These are phyloP conservation scores for Ictalurus punctatus DNA, from an alignment of 2,113 vertebrate species.

Conservation along the genomic window DNA sequence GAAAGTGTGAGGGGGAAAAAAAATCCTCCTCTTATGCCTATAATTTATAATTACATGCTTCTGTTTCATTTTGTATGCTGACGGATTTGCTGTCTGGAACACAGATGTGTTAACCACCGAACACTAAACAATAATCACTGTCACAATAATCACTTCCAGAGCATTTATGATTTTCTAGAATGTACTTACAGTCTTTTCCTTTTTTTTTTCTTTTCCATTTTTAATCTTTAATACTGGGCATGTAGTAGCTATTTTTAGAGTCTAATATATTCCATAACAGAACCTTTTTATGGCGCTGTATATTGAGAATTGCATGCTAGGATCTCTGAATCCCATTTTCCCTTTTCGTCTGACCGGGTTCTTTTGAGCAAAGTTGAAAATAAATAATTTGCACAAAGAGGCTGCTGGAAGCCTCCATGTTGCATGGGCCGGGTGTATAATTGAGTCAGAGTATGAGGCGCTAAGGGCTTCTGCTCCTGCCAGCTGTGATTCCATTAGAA, in stretches of 20 bases:
- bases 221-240: background rate
- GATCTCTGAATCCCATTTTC: slow-evolving; percentile 23
- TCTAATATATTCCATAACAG: slow-evolving; percentile 17
- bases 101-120: background rate
- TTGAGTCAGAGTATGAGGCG: slow-evolving; percentile 35
- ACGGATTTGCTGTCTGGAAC: background rate
- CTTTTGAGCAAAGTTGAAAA: slow-evolving; percentile 27
- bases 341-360: slow-evolving; percentile 31
- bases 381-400: slow-evolving; percentile 44
- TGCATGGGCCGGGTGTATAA: slow-evolving; percentile 38
- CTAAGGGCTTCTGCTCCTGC: slow-evolving; percentile 33
- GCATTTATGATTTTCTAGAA: background rate
- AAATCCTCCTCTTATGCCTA: background rate
- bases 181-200: background rate
- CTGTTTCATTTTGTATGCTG: background rate
- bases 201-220: background rate
- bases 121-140: background rate
- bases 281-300: slow-evolving; percentile 5
- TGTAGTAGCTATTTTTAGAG: background rate
- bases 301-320: slow-evolving; percentile 17
- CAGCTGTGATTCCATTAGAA: slow-evolving; percentile 55
- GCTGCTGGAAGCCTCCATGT: slow-evolving; percentile 30
- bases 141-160: background rate
- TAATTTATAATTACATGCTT: background rate
- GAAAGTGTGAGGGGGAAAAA: background rate